Evolutionary conservation across 2,888 invertebrate genomes (phyloP).

Genomic region (Nemotelus nigrinus): DNA sequence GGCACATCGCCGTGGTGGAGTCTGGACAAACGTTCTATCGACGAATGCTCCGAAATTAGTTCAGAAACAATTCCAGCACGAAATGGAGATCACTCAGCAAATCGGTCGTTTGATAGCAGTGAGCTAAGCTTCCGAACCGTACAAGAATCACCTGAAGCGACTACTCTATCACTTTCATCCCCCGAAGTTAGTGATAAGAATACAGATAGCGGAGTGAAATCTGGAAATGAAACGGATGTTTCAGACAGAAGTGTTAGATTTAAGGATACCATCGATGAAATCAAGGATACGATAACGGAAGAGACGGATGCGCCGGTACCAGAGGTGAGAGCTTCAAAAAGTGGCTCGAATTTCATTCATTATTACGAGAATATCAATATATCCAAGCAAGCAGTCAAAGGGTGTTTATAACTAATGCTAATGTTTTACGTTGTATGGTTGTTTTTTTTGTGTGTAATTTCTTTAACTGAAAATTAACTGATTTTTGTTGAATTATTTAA

Average conservation of each 20-base stretch:
- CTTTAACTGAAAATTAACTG: constrained; percentile 20
- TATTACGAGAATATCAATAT: constrained; percentile 66
- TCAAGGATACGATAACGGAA: background rate
- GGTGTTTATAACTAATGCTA: constrained; percentile 64
- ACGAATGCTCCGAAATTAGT: constrained; percentile 58
- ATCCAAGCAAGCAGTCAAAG: constrained; percentile 70
- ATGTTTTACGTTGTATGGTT: background rate
- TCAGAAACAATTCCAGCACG: constrained; percentile 50
- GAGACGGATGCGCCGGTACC: constrained; percentile 55
- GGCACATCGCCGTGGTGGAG: constrained; percentile 71
- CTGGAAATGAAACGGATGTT: background rate
- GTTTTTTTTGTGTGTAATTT: constrained; percentile 3
- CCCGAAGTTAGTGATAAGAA: no score
- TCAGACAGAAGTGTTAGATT: constrained; percentile 17
- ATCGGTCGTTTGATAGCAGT: constrained; percentile 62
- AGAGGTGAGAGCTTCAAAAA: constrained; percentile 54
- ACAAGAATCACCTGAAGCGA: constrained; percentile 51
- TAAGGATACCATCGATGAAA: background rate
- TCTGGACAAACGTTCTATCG: constrained; percentile 66
- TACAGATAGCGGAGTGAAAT: no score
- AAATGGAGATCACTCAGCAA: constrained; percentile 57
- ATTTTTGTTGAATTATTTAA: constrained; percentile 1
- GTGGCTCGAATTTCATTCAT: constrained; percentile 66
- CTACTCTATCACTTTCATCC: no score
- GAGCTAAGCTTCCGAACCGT: constrained; percentile 62